Conservation (phyloP, 2,888 invertebrate genomes). For the Zygaena filipendulae region DNA sequence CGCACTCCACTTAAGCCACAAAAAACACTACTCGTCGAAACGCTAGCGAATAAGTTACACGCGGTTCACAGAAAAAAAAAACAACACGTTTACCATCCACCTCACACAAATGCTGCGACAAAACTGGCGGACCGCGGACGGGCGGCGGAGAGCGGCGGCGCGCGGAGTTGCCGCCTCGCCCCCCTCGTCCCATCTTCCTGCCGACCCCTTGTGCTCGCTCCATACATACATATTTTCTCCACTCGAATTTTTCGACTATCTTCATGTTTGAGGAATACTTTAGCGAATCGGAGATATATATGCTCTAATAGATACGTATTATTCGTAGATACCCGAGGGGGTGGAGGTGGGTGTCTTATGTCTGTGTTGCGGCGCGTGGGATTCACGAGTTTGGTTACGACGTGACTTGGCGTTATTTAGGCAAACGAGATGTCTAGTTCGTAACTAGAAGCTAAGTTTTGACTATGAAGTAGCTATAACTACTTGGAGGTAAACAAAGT, state of each 20-base stretch:
- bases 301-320: conserved; percentile 64
- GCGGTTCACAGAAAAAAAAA: conserved; percentile 30
- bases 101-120: conserved; percentile 32
- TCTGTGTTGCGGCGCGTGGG: too few relatives aligned
- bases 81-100: conserved; percentile 30
- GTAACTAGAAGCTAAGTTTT: too few relatives aligned
- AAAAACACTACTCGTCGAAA: conserved; percentile 35
- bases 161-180: conserved; percentile 32
- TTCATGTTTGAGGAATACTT: conserved; percentile 66
- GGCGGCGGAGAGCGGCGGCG: conserved; percentile 16
- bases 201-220: conserved; percentile 45
- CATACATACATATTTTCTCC: conserved; percentile 62
- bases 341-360: conserved; percentile 34
- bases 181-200: conserved; percentile 28
- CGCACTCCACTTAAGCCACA: conserved; percentile 54
- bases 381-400: too few relatives aligned
- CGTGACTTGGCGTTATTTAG: too few relatives aligned
- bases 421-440: too few relatives aligned
- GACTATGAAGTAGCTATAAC: too few relatives aligned
- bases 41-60: conserved; percentile 47
- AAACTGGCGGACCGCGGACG: conserved; percentile 43
- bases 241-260: conserved; percentile 66
- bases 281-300: conserved; percentile 62
- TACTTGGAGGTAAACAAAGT: too few relatives aligned
- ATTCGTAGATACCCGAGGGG: conserved; percentile 51